phyloP scores from a whole-genome alignment of 2,888 invertebrate genomes.

The Diadegma fenestrale region DNA sequence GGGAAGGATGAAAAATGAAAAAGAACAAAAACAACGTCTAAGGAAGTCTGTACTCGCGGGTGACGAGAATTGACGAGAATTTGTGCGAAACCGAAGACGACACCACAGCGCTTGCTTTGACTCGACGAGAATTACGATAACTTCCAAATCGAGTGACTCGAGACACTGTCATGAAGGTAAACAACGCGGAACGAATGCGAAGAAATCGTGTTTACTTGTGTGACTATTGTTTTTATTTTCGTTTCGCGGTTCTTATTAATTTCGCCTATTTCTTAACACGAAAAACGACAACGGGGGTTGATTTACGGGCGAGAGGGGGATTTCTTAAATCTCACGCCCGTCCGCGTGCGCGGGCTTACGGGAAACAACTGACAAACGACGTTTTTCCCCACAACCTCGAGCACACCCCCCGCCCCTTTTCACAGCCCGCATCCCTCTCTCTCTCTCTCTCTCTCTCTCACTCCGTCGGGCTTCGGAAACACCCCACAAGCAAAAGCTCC shows the following conservation, averaged over 20 bases:
- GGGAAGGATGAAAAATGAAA: background rate
- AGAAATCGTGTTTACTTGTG: background rate
- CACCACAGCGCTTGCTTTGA: slow-evolving; percentile 15
- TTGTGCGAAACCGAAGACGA: slow-evolving; percentile 22
- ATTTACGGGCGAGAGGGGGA: slow-evolving; percentile 62
- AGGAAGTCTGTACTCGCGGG: slow-evolving; percentile 1
- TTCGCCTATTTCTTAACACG: slow-evolving; percentile 38
- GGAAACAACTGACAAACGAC: slow-evolving; percentile 83
- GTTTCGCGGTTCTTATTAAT: slow-evolving; percentile 21
- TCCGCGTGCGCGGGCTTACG: slow-evolving; percentile 84
- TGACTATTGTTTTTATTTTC: background rate
- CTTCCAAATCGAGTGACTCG: background rate
- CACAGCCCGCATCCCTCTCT: slow-evolving; percentile 54
- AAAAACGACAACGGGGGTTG: slow-evolving; percentile 57
- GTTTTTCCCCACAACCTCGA: slow-evolving; percentile 77
- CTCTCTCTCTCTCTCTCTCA: slow-evolving; percentile 55
- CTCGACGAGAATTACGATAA: background rate
- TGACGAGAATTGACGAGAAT: slow-evolving; percentile 10
- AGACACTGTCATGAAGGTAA: background rate
- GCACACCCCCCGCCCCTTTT: slow-evolving; percentile 26
- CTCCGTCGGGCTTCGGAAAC: slow-evolving; percentile 53
- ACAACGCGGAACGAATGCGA: background rate
- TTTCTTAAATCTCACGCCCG: slow-evolving; percentile 75
- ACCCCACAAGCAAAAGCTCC: slow-evolving; percentile 48
- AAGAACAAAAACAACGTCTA: background rate